These are phyloP conservation scores for Drosophila meridionalis DNA, from an alignment of 2,888 invertebrate genomes.

Conservation along the genomic window DNA sequence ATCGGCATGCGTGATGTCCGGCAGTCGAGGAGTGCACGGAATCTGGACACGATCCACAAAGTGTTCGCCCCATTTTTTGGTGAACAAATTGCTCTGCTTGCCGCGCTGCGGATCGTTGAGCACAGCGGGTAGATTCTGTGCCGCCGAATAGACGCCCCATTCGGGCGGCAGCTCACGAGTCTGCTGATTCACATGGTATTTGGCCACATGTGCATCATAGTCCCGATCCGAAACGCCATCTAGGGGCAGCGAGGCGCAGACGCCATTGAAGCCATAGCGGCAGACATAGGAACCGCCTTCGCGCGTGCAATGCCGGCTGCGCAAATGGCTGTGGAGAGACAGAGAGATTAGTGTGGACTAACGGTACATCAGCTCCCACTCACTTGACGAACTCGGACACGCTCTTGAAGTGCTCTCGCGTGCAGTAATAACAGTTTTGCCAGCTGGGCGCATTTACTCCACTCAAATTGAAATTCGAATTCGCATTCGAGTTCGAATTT, in stretches of 20 bases:
- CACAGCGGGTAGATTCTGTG: constrained; percentile 97
- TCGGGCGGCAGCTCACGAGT: constrained; percentile 85
- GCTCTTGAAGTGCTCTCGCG: constrained; percentile 86
- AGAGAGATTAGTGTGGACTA: background rate
- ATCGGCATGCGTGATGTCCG: constrained; percentile 92
- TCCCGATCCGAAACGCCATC: constrained; percentile 95
- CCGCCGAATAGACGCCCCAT: constrained; percentile 90
- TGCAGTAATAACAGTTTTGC: constrained; percentile 88
- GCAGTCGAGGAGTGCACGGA: constrained; percentile 91
- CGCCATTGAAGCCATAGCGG: constrained; percentile 94
- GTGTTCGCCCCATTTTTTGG: constrained; percentile 98
- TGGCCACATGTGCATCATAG: constrained; percentile 93
- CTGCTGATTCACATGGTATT: constrained; percentile 86
- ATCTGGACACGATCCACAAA: constrained; percentile 94
- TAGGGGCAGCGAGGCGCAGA: constrained; percentile 94
- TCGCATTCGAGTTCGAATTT: constrained; percentile 12
- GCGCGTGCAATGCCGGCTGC: constrained; percentile 91
- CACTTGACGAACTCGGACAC: constrained; percentile 88
- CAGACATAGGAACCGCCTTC: constrained; percentile 95
- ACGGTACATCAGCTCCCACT: constrained; percentile 46
- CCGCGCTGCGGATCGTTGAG: constrained; percentile 97
- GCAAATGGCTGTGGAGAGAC: constrained; percentile 82
- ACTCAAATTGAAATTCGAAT: constrained; percentile 5
- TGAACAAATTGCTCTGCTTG: constrained; percentile 96
- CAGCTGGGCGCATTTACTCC: constrained; percentile 80